phyloP scores from a whole-genome alignment of 2,888 invertebrate genomes.

The Actias luna region DNA sequence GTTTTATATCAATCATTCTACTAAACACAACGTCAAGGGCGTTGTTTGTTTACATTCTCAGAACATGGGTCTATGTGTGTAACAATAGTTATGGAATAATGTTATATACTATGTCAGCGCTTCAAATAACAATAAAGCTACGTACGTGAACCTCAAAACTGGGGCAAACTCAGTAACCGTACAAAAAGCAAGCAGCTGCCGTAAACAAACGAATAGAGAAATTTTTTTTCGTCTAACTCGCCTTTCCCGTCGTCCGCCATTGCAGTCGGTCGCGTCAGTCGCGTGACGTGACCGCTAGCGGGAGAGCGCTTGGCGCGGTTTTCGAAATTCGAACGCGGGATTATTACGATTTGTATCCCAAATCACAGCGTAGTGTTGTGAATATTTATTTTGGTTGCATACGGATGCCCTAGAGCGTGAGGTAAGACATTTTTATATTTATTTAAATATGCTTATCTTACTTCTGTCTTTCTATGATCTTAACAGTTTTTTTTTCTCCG shows the following conservation, averaged over 20 bases:
- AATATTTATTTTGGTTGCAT: constrained; percentile 5
- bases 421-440: not conserved
- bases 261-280: constrained; percentile 7
- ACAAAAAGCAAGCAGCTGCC: constrained; percentile 3
- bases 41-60: not conserved
- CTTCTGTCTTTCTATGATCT: too few species aligned
- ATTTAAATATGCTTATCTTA: too few species aligned
- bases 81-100: constrained; percentile 8
- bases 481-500: too few species aligned
- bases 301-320: constrained; percentile 3
- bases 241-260: constrained; percentile 4
- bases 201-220: constrained; percentile 19
- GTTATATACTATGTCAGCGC: constrained; percentile 7
- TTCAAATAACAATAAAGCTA: constrained; percentile 10
- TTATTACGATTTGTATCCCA: not conserved
- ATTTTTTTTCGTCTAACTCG: not conserved
- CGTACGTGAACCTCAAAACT: constrained; percentile 15
- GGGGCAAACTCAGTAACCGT: constrained; percentile 20
- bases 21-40: not conserved
- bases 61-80: not conserved
- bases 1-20: not conserved
- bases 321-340: constrained; percentile 3
- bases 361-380: constrained; percentile 6
- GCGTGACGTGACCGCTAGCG: constrained; percentile 1
- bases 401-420: not conserved